These are phyloP conservation scores for Hofmannophila pseudospretella DNA, from an alignment of 2,888 invertebrate species.

Conservation along the genomic window DNA sequence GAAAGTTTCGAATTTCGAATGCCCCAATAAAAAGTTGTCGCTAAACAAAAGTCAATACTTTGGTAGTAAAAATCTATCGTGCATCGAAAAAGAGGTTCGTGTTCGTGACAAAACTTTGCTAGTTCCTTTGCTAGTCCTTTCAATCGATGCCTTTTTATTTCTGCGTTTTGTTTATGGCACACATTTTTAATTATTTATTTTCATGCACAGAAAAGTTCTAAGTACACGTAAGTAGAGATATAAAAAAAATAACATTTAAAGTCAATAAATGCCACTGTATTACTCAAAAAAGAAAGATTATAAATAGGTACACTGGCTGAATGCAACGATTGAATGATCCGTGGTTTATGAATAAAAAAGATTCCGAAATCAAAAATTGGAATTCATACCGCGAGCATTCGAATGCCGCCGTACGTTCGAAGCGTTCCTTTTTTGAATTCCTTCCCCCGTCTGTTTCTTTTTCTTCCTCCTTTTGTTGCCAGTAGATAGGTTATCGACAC, in stretches of 20 bases:
- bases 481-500: conserved; percentile 58
- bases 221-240: no score
- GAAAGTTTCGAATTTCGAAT: conserved; percentile 16
- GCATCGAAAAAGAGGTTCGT: conserved; percentile 54
- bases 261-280: background rate
- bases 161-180: conserved; percentile 31
- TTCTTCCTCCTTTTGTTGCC: conserved; percentile 51
- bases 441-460: conserved; percentile 42
- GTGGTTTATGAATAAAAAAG: conserved; percentile 16
- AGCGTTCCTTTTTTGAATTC: conserved; percentile 50
- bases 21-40: conserved; percentile 17
- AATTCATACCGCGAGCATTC: conserved; percentile 29
- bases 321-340: conserved; percentile 8
- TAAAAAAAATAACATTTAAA: background rate
- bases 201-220: conserved; percentile 16
- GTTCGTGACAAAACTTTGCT: conserved; percentile 64
- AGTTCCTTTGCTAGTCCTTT: conserved; percentile 52
- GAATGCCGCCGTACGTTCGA: conserved; percentile 23
- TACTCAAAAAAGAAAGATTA: background rate
- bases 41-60: conserved; percentile 43
- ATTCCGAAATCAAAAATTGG: conserved; percentile 33
- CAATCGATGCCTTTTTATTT: conserved; percentile 62
- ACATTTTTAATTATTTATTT: conserved; percentile 55
- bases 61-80: conserved; percentile 67
- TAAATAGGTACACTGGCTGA: background rate